phyloP scores from a whole-genome alignment of 2,113 vertebrate genomes.

The Aptenodytes patagonicus region DNA sequence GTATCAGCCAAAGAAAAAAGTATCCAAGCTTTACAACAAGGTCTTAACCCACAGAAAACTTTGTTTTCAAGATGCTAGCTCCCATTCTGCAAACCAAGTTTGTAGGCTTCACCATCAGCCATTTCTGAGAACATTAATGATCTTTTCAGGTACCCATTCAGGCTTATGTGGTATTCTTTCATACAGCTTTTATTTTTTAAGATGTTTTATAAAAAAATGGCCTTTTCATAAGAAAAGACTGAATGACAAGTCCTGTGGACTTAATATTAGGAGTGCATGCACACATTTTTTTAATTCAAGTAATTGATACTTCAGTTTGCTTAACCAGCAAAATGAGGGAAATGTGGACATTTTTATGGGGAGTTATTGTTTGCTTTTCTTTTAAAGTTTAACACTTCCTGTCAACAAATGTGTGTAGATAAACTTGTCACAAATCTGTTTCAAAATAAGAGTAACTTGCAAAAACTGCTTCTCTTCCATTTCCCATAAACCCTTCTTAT shows the following conservation, averaged over 20 bases:
- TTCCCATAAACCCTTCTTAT: not conserved
- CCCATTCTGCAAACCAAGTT: not conserved
- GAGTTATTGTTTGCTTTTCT: not conserved
- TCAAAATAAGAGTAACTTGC: not conserved
- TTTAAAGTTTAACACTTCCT: slow-evolving; percentile 19
- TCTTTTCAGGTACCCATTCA: not conserved
- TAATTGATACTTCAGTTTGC: not conserved
- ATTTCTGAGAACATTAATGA: not conserved
- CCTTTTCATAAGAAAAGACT: not conserved
- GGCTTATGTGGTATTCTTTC: not conserved
- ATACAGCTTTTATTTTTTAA: not conserved
- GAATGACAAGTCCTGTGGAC: not conserved
- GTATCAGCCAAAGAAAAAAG: not conserved
- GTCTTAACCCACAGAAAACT: not conserved
- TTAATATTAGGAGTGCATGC: not conserved
- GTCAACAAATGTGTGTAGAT: not conserved
- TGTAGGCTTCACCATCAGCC: not conserved
- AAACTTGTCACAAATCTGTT: not conserved
- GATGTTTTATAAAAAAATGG: not conserved
- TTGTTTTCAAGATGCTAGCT: not conserved
- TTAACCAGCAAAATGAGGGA: not conserved
- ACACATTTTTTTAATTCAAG: not conserved
- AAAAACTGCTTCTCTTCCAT: not conserved
- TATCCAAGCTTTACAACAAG: not conserved
- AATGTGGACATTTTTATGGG: not conserved